Evolutionary conservation across 2,797 vertebrate species (phyloP).

Genomic region (Hippocampus kuda): DNA sequence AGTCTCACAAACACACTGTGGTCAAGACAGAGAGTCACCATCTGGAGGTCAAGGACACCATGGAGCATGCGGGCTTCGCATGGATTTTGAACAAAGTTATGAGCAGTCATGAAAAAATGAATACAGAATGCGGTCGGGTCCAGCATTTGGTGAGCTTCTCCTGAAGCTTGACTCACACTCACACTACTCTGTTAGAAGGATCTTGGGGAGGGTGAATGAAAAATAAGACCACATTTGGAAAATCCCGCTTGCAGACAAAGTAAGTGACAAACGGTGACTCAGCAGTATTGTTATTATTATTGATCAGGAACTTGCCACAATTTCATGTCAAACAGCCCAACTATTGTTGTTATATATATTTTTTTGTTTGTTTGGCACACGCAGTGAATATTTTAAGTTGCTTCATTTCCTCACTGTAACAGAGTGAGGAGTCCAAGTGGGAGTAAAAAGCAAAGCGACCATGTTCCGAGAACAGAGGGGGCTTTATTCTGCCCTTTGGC

Average conservation of each 20-base stretch:
- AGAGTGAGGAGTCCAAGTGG: conserved; percentile 54
- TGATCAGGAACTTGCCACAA: neutral
- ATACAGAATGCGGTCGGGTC: neutral
- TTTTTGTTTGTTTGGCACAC: conserved; percentile 5
- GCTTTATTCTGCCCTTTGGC: conserved; percentile 50
- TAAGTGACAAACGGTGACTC: neutral
- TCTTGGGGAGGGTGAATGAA: neutral
- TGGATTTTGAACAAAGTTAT: neutral
- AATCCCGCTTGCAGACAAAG: neutral
- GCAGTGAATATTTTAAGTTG: conserved; percentile 9
- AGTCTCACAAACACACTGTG: conserved; percentile 3
- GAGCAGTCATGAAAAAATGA: neutral
- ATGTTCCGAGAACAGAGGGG: conserved; percentile 40
- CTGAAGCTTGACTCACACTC: conserved; percentile 1
- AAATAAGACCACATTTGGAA: neutral
- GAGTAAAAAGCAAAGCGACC: conserved; percentile 54
- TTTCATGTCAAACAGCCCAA: neutral
- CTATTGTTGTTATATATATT: neutral
- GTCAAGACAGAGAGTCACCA: neutral
- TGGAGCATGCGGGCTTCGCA: neutral
- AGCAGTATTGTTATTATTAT: neutral
- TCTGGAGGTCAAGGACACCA: conserved; percentile 11
- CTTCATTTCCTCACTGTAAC: conserved; percentile 53
- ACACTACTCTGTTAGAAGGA: neutral
- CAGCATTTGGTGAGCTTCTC: conserved; percentile 1